Percentiles rank a stretch among this genome's conserved stretches.
phyloP scores from a whole-genome alignment of 2,113 vertebrate genomes.

The Phyllostomus hastatus region DNA sequence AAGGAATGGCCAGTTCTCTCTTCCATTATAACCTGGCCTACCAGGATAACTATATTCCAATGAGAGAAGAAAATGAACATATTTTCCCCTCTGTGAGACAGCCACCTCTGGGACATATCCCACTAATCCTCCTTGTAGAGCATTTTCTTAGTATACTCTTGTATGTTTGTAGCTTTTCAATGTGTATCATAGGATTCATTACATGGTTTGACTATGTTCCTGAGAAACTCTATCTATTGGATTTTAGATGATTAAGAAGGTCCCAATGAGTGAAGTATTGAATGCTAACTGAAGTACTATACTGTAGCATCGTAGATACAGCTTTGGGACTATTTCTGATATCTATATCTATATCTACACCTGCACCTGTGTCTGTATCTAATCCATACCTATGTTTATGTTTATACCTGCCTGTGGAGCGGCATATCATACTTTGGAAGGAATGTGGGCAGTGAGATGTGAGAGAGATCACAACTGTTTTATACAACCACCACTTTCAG shows the following conservation, averaged over 20 bases:
- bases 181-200: not conserved
- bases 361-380: not conserved
- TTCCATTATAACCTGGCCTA: not conserved
- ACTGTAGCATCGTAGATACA: not conserved
- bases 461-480: not conserved
- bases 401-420: not conserved
- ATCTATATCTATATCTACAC: not conserved
- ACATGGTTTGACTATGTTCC: not conserved
- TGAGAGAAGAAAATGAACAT: not conserved
- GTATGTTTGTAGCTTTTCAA: not conserved
- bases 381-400: not conserved
- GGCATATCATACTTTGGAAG: not conserved
- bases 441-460: not conserved
- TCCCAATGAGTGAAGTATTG: conserved; percentile 17
- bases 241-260: not conserved
- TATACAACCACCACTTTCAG: conserved; percentile 21
- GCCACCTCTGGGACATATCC: not conserved
- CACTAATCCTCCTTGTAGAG: not conserved
- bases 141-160: not conserved
- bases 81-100: not conserved
- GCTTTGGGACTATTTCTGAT: not conserved
- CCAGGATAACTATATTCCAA: conserved; percentile 2
- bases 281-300: not conserved
- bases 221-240: not conserved
- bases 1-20: not conserved